Conservation (phyloP, 2,797 vertebrate genomes). For the Pseudocheirus occidentalis region DNA sequence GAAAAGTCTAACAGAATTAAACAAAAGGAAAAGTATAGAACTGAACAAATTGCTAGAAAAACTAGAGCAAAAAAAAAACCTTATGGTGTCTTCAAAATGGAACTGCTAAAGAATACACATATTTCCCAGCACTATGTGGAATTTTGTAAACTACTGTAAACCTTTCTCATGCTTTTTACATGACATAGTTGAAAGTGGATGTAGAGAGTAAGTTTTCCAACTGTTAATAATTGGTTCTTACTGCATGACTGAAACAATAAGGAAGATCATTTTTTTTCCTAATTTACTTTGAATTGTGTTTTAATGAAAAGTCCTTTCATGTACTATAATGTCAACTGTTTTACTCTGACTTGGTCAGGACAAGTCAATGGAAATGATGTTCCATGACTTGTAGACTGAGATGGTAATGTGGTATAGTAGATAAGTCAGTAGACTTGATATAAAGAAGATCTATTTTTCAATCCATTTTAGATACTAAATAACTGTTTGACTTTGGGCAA, state of each 20-base stretch:
- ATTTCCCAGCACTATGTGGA: background rate
- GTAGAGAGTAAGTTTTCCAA: background rate
- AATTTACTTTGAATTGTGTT: background rate
- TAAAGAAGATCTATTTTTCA: background rate
- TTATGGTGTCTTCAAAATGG: background rate
- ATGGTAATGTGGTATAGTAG: background rate
- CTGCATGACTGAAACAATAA: background rate
- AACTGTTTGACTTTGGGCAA: background rate
- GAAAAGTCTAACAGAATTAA: background rate
- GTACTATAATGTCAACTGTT: background rate
- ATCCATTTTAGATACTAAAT: background rate
- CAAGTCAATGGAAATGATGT: background rate
- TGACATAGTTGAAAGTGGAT: background rate
- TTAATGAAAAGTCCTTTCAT: background rate
- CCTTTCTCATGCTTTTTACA: background rate
- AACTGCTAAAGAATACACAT: background rate
- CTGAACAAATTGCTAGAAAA: background rate
- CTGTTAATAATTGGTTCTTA: background rate
- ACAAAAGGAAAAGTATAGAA: background rate
- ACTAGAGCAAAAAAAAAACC: background rate
- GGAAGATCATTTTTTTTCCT: background rate
- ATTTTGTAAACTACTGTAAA: background rate
- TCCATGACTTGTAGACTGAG: background rate
- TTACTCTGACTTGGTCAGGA: background rate
- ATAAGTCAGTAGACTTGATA: background rate